These are phyloP conservation scores for Caenorhabditis sp. DNA, from an alignment of 2,888 invertebrate species.

Conservation along the genomic window DNA sequence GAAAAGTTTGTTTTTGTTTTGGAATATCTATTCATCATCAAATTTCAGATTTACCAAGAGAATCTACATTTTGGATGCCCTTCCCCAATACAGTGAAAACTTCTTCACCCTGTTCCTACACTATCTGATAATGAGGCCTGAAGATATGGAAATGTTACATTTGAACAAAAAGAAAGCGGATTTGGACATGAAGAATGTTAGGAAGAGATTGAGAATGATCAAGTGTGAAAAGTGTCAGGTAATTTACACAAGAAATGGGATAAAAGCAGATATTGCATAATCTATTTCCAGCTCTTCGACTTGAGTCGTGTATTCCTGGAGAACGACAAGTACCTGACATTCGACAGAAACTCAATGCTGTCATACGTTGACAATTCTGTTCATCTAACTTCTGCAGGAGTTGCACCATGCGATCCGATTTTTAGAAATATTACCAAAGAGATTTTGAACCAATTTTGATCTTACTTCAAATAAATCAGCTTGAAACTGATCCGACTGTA, in stretches of 20 bases:
- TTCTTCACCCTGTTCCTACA: slow-evolving; percentile 15
- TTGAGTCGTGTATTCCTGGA: slow-evolving; percentile 37
- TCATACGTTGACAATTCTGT: slow-evolving; percentile 53
- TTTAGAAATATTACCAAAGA: slow-evolving; percentile 30
- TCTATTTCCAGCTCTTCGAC: slow-evolving; percentile 43
- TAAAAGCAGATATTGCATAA: neutral
- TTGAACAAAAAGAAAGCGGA: slow-evolving; percentile 18
- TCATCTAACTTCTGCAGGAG: slow-evolving; percentile 50
- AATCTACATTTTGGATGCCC: slow-evolving; percentile 16
- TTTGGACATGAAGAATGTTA: slow-evolving; percentile 17
- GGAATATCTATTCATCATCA: neutral
- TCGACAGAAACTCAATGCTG: slow-evolving; percentile 30
- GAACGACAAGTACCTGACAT: slow-evolving; percentile 46
- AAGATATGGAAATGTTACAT: slow-evolving; percentile 37
- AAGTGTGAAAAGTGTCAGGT: slow-evolving; percentile 29
- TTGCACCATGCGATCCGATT: slow-evolving; percentile 40
- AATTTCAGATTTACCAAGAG: slow-evolving; percentile 1
- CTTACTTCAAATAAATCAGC: neutral
- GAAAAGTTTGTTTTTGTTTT: neutral
- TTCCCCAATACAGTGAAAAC: neutral
- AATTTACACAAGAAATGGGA: neutral
- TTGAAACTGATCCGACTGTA: no score
- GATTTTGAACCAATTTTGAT: slow-evolving; percentile 14
- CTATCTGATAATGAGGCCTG: slow-evolving; percentile 21
- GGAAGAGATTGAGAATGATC: slow-evolving; percentile 25